These are phyloP conservation scores for Flexamia atlantica DNA, from an alignment of 2,888 invertebrate species.

Conservation along the genomic window DNA sequence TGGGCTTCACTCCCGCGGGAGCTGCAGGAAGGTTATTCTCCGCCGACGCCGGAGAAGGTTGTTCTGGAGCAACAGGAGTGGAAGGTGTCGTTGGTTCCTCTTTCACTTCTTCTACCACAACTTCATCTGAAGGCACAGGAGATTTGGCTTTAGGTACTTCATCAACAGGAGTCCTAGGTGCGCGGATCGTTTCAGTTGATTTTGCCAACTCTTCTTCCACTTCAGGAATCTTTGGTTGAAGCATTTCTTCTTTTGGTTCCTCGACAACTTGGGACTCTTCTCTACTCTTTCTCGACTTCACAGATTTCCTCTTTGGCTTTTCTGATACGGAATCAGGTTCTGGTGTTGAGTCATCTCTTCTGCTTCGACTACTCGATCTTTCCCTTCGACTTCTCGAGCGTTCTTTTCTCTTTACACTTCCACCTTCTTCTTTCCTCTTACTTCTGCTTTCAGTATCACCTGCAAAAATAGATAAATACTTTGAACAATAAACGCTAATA, in stretches of 20 bases:
- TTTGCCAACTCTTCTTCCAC: constrained; percentile 74
- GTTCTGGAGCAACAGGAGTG: constrained; percentile 56
- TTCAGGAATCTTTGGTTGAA: constrained; percentile 53
- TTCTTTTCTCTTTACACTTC: constrained; percentile 77
- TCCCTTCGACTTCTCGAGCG: constrained; percentile 75
- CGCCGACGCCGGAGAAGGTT: constrained; percentile 44
- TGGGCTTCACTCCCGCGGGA: constrained; percentile 43
- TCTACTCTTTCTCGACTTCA: constrained; percentile 71
- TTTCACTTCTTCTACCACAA: constrained; percentile 65
- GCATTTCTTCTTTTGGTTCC: constrained; percentile 51
- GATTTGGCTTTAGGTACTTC: constrained; percentile 63
- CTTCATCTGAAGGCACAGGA: constrained; percentile 62
- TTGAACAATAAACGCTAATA: too few species aligned
- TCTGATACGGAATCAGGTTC: constrained; percentile 65
- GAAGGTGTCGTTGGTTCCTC: constrained; percentile 19
- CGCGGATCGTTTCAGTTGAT: constrained; percentile 70
- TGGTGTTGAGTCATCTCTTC: constrained; percentile 66
- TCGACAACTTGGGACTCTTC: constrained; percentile 66
- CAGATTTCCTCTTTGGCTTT: constrained; percentile 65
- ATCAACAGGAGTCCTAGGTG: constrained; percentile 52
- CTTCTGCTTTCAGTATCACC: constrained; percentile 60
- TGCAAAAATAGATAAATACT: too few species aligned
- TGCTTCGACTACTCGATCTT: constrained; percentile 68
- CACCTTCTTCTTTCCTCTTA: constrained; percentile 65
- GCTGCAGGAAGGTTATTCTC: neutral